Evolutionary conservation across 2,113 vertebrate species (phyloP).

Genomic region (Neotoma lepida): DNA sequence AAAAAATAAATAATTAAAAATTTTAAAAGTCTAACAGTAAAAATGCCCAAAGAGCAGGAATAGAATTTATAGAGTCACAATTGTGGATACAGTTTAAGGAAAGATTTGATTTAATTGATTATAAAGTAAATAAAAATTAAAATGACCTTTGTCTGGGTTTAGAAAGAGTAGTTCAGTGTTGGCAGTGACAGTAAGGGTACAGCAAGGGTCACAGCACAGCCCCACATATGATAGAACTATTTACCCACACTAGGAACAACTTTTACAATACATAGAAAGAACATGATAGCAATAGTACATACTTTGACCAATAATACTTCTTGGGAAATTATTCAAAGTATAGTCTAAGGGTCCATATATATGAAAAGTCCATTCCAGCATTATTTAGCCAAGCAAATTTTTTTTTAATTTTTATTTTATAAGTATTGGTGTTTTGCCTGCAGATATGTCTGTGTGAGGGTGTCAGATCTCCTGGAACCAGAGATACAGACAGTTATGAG

Average conservation of each 20-base stretch:
- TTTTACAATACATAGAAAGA: background rate
- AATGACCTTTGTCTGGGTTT: background rate
- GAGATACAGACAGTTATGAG: no score
- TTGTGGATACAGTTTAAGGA: background rate
- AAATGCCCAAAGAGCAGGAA: background rate
- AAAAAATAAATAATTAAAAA: background rate
- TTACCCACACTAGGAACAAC: background rate
- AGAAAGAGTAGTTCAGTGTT: background rate
- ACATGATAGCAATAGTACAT: background rate
- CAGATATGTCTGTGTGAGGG: no score
- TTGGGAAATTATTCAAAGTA: background rate
- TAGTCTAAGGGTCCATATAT: background rate
- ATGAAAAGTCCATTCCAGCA: background rate
- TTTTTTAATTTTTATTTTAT: no score
- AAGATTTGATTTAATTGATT: background rate
- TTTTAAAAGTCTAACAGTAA: background rate
- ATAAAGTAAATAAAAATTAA: conserved; percentile 12
- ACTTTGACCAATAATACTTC: background rate
- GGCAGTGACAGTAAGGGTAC: background rate
- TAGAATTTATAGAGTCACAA: background rate
- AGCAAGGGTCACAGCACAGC: background rate
- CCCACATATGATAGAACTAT: background rate
- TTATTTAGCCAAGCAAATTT: conserved; percentile 7
- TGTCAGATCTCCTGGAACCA: no score
- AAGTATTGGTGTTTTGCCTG: no score